phyloP scores from a whole-genome alignment of 2,797 vertebrate genomes.

The Squalus acanthias region DNA sequence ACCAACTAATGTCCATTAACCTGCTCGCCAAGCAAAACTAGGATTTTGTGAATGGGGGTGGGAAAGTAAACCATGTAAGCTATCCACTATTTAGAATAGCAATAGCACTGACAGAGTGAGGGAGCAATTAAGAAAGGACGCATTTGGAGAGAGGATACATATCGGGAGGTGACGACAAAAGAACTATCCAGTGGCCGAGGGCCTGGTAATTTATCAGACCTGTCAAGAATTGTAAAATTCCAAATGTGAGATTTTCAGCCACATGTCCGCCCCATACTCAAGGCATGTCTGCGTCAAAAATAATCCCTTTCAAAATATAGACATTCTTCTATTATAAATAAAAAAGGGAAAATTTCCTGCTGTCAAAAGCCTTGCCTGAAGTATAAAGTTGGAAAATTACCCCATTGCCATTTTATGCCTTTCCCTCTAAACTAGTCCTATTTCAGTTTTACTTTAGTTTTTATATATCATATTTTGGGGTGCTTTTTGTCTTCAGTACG shows the following conservation, averaged over 20 bases:
- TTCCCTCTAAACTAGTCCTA: not conserved
- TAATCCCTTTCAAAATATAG: not conserved
- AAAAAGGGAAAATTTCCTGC: not conserved
- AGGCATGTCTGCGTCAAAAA: not conserved
- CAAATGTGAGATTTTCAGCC: not conserved
- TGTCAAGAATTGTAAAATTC: not conserved
- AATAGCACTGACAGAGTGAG: not conserved
- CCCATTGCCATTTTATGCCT: not conserved
- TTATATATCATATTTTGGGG: not conserved
- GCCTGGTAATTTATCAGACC: not conserved
- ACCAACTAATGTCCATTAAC: not conserved
- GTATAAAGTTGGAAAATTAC: not conserved
- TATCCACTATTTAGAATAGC: not conserved
- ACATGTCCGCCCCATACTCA: not conserved
- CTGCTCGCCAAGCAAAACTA: not conserved
- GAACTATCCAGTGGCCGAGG: not conserved
- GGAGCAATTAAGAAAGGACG: not conserved
- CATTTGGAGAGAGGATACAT: not conserved
- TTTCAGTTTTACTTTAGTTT: not conserved
- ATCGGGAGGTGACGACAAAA: not conserved
- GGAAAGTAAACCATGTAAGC: not conserved
- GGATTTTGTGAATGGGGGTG: not conserved
- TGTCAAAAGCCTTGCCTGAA: not conserved
- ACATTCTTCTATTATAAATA: not conserved
- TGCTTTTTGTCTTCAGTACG: not conserved